A percentile compares a stretch with the other conserved stretches of the same genome.
phyloP scores from a whole-genome alignment of 2,888 invertebrate species.

The Apomyelois bistriatella region DNA sequence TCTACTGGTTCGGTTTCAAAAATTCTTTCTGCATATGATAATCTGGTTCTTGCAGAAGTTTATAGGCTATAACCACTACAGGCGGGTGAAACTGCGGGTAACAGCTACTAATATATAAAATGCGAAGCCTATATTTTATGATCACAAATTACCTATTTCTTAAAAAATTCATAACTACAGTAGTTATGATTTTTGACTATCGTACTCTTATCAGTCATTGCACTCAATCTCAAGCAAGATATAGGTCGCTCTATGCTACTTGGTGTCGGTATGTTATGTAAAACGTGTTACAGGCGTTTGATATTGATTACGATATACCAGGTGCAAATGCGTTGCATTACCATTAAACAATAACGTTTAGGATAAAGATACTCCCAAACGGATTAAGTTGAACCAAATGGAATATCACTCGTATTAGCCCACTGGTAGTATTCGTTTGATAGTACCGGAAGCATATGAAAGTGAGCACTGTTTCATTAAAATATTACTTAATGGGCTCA shows the following conservation, averaged over 20 bases:
- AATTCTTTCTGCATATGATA: too few relatives aligned
- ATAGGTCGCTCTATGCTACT: conserved; percentile 16
- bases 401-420: too few relatives aligned
- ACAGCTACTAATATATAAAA: too few relatives aligned
- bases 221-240: conserved; percentile 36
- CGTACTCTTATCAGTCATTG: conserved; percentile 58
- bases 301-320: conserved; percentile 15
- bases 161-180: too few relatives aligned
- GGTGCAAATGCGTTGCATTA: conserved; percentile 7
- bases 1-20: too few relatives aligned
- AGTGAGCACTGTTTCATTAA: conserved; percentile 28
- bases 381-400: neutral
- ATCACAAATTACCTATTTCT: too few relatives aligned
- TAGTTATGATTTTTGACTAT: neutral
- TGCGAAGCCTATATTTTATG: too few relatives aligned
- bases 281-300: conserved; percentile 5
- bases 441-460: conserved; percentile 35
- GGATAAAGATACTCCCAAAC: neutral
- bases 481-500: conserved; percentile 36
- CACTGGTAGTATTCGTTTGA: too few relatives aligned
- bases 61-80: too few relatives aligned
- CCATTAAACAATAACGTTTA: neutral
- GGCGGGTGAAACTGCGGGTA: too few relatives aligned
- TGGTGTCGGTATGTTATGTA: neutral
- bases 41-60: too few relatives aligned